Evolutionary conservation across 2,797 vertebrate species (phyloP).

Genomic region (Leucoraja ocellata): DNA sequence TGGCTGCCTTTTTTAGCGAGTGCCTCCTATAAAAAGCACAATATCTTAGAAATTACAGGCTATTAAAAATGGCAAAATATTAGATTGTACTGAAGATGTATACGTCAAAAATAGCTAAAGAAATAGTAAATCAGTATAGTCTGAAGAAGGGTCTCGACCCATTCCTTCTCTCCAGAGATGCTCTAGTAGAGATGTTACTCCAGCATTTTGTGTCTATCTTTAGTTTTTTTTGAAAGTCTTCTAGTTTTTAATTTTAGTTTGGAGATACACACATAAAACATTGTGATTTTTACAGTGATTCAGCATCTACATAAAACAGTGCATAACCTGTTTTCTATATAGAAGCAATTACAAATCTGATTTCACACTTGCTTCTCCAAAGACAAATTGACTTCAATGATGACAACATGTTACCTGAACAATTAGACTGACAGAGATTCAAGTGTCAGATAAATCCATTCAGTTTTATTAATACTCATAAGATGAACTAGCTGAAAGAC

Average conservation of each 20-base stretch:
- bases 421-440: constrained; percentile 27
- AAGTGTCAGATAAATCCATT: constrained; percentile 31
- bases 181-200: no score
- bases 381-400: neutral
- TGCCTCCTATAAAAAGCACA: neutral
- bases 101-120: neutral
- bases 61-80: neutral
- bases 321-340: neutral
- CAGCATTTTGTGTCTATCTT: no score
- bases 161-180: no score
- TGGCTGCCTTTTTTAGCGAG: no score
- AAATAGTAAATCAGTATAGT: neutral
- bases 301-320: neutral
- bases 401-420: constrained; percentile 14
- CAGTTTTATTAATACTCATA: constrained; percentile 30
- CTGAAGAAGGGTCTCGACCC: no score
- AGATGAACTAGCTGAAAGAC: neutral
- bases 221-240: neutral
- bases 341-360: constrained; percentile 23
- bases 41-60: neutral
- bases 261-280: no score
- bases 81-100: no score
- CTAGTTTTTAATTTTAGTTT: no score
- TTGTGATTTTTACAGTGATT: neutral
- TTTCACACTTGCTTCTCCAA: constrained; percentile 19